phyloP scores from a whole-genome alignment of 2,797 vertebrate genomes.

The Florisuga fusca region DNA sequence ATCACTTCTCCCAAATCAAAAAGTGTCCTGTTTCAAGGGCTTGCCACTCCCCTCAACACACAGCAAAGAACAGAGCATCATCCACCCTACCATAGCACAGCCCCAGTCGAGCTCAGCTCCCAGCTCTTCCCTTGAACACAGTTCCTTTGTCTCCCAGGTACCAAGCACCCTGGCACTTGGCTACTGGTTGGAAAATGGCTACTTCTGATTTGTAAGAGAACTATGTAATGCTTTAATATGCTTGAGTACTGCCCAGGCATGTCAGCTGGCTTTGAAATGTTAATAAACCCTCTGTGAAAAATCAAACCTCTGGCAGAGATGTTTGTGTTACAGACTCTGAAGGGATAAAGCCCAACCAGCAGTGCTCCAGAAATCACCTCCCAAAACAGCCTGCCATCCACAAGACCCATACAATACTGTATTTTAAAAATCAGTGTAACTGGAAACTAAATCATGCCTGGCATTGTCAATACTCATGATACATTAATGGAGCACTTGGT shows the following conservation, averaged over 20 bases:
- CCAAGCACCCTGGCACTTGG: fast-evolving
- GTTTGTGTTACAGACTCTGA: neutral
- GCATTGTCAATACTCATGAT: neutral
- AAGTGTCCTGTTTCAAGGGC: neutral
- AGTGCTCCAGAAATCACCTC: neutral
- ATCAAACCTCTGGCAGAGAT: neutral
- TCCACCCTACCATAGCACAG: neutral
- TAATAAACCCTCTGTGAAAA: neutral
- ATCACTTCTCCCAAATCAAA: neutral
- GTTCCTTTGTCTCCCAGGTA: neutral
- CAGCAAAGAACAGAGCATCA: neutral
- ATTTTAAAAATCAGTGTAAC: neutral
- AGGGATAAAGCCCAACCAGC: neutral
- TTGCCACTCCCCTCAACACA: neutral
- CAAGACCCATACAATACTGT: neutral
- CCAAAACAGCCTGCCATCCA: neutral
- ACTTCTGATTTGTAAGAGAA: neutral
- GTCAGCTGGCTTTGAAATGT: neutral
- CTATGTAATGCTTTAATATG: neutral
- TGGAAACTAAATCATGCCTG: neutral
- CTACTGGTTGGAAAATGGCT: neutral
- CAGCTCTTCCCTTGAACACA: neutral
- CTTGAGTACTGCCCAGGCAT: neutral
- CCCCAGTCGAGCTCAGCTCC: neutral
- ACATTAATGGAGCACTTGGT: neutral